Base-by-base conservation (phyloP, 2,888 invertebrate genomes). In the Drosophila flavopinicola region DNA sequence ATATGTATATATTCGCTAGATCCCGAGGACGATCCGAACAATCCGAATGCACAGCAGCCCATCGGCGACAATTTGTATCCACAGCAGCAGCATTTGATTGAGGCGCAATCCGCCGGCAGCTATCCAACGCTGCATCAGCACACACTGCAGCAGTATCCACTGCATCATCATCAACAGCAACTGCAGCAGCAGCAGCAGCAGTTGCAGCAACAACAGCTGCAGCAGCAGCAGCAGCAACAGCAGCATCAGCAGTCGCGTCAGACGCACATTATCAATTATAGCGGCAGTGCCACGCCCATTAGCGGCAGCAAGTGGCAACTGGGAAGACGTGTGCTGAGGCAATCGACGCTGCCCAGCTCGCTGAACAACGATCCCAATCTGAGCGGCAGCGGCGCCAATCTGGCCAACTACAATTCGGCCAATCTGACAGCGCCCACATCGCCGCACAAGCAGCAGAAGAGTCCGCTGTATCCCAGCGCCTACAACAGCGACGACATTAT, bases 31-130 rank as follows among this genome's bases (percentile, higher is more conserved):
- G 90, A 90, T 60, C 86, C 88, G 1, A 89, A 89, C 10, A 90
- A 90, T 79, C 87, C 88, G 17, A 83, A 85, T 38, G 54, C 77
- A 23, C 78, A 85, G 51, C 84, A 88, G 11, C 67, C 80, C 20
- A 61, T 87, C 35, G 93, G 27, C 92, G 94, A 88, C 90, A 93
- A 85, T 91, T 93, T 90, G 3, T 89, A 89, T 80, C 89, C 90
- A 3, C 90, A 70, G 91, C 93, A 54, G 93, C 93, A 93, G 74
- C 94, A 94, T 82, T 88, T 94, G 25, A 94, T 94, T 13, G 91
- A 93, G 45, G 92, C 92, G 25, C 93, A 89, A 51, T 80, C 90
- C 1, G 71, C 89, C 1, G 90, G 90, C 52, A 90, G 90, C 37
- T 90, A 90, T 63, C 90, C 90, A 17, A 84, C 87, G 5, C 66